Conservation (phyloP, 2,113 vertebrate genomes). For the Lepus europaeus region DNA sequence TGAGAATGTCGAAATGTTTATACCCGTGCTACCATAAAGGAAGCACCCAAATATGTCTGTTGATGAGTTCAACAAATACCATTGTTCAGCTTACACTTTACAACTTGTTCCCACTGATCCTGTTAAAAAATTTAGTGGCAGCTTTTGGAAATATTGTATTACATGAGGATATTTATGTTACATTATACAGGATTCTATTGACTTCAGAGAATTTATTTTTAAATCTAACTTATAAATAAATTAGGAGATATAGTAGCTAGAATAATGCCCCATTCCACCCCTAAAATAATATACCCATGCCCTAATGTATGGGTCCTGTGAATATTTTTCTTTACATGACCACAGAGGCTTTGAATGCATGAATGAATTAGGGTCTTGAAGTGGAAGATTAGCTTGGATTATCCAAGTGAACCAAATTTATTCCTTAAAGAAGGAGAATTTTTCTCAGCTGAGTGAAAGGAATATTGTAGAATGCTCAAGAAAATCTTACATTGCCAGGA, state of each 20-base stretch:
- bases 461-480: neutral
- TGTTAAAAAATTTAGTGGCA: neutral
- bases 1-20: neutral
- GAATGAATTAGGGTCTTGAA: neutral
- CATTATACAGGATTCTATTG: neutral
- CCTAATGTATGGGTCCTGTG: neutral
- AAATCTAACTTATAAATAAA: neutral
- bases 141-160: neutral
- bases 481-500: rapidly evolving
- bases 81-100: neutral
- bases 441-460: neutral
- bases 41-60: neutral
- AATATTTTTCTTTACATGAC: neutral
- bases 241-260: neutral
- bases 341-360: neutral
- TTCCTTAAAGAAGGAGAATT: neutral
- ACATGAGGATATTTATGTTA: neutral
- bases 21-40: neutral
- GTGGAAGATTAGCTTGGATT: neutral
- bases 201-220: neutral
- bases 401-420: neutral
- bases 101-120: neutral
- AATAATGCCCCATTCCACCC: neutral
- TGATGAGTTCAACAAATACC: neutral
- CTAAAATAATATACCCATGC: neutral